A percentile compares a stretch with the other conserved stretches of the same genome.
Conservation (phyloP, 2,113 vertebrate species). For the Falcunculus frontatus region DNA sequence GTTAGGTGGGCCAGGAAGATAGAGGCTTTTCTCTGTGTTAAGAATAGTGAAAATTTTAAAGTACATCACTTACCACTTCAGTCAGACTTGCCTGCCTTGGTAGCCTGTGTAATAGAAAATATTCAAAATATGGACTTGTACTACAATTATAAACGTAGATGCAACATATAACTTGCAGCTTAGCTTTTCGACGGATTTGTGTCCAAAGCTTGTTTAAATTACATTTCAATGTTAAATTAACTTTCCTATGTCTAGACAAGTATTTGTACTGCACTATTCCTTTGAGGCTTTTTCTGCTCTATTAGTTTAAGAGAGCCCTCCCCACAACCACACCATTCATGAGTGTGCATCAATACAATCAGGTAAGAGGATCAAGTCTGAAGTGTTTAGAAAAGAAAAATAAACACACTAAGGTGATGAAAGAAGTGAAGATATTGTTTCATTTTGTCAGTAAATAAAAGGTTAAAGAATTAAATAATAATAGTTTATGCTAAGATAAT, state of each 20-base stretch:
- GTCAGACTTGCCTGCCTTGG: not conserved
- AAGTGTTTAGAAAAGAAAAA: not conserved
- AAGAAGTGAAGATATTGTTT: not conserved
- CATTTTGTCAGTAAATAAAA: not conserved
- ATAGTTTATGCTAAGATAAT: constrained; percentile 5
- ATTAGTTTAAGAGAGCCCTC: not conserved
- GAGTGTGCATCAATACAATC: rapidly evolving
- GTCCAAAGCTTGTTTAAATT: not conserved
- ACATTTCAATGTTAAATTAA: not conserved
- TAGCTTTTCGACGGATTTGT: not conserved
- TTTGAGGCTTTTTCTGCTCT: not conserved
- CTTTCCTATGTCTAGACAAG: not conserved
- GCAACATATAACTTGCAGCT: not conserved
- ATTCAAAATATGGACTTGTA: not conserved
- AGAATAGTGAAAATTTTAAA: not conserved
- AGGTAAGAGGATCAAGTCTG: not conserved
- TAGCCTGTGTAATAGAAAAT: not conserved
- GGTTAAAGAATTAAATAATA: not conserved
- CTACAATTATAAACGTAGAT: not conserved
- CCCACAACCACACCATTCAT: not conserved
- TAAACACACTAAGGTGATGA: not conserved
- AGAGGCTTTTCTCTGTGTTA: not conserved
- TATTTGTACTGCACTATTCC: not conserved
- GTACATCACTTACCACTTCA: not conserved
- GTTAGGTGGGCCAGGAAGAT: not conserved